Base-by-base conservation (phyloP, 2,888 invertebrate genomes). In the Tenthredo livida region DNA sequence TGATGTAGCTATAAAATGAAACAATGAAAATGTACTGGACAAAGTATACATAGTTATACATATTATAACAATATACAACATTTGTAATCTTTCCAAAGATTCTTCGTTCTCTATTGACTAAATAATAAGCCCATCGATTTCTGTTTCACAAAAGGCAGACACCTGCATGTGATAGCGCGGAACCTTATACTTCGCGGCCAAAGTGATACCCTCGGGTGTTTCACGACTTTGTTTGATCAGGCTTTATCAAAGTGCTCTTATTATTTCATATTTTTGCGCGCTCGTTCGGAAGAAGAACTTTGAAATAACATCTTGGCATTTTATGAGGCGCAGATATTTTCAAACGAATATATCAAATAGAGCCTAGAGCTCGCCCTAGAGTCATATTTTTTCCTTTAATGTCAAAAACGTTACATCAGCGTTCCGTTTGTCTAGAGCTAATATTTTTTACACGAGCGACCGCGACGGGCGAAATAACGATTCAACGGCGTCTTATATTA, bases 61-160 rank as follows among this genome's bases (percentile, higher is more conserved):
- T 54, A 77, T 54, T 43, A 67, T 83, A 83, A 12, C 50, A 83
- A 83, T 83, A 83, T 67, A 83, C 67, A 83, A 21, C n/a, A 83
- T 83, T 83, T 83, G 47, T 83, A 83, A 83, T 67, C 83, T 83
- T 83, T 83, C 50, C 83, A 67, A 43, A 67, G 29, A 43, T 83
- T 83, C 83, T 43, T 33, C n/a, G 29, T 47, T 43, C 9, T 70
- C 70, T 67, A 80, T 80, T 33, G 2, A 50, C 17, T 12, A 25
- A 17, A 25, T 67, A 15, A 77, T 25, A 21, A 15, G 47, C 17
- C 50, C n/a, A 54, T n/a, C 54, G 29, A 17, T 50, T 54, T 29
- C 15, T 29, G 17, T 33, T 54, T 33, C n/a, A 4, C 12, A 73
- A 5, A n/a, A 73, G 17, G 9, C 9, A 15, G 3, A 21, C 5